phyloP scores from a whole-genome alignment of 1,140 invertebrate genomes.

The Bombus waltoni region DNA sequence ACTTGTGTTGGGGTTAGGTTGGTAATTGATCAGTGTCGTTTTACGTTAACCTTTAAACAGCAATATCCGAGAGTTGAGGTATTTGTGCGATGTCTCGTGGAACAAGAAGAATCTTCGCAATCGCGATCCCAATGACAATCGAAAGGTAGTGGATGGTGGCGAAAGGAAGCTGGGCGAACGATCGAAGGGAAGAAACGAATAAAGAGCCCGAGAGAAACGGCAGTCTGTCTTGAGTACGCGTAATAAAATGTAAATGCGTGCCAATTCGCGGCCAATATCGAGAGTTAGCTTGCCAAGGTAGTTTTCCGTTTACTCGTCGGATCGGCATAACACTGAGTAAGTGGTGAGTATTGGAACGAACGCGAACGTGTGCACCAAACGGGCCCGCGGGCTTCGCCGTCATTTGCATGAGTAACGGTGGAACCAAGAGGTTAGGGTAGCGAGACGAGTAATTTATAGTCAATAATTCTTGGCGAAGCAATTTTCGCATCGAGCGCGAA shows the following conservation, averaged over 20 bases:
- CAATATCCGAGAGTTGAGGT: neutral
- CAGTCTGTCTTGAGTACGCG: slow-evolving; percentile 57
- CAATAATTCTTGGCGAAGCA: slow-evolving; percentile 77
- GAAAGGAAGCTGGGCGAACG: neutral
- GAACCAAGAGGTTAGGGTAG: slow-evolving; percentile 64
- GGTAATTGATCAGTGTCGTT: neutral
- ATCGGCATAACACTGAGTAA: slow-evolving; percentile 51
- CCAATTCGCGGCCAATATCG: slow-evolving; percentile 65
- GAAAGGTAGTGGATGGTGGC: neutral
- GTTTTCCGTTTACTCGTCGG: slow-evolving; percentile 14
- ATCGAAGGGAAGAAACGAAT: slow-evolving; percentile 47
- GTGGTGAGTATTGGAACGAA: slow-evolving; percentile 29
- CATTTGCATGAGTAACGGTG: slow-evolving; percentile 77
- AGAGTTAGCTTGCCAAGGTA: slow-evolving; percentile 12
- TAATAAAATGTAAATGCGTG: slow-evolving; percentile 73
- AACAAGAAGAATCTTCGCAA: slow-evolving; percentile 26
- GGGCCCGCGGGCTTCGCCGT: slow-evolving; percentile 59
- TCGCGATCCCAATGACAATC: neutral
- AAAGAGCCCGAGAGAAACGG: slow-evolving; percentile 38
- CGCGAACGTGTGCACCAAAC: slow-evolving; percentile 13
- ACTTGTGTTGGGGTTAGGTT: neutral
- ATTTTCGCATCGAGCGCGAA: slow-evolving; percentile 76
- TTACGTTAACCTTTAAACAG: neutral
- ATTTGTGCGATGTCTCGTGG: neutral
- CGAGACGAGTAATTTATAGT: slow-evolving; percentile 77